Evolutionary conservation across 2,888 invertebrate genomes (phyloP).

Genomic region (Spodoptera picta): DNA sequence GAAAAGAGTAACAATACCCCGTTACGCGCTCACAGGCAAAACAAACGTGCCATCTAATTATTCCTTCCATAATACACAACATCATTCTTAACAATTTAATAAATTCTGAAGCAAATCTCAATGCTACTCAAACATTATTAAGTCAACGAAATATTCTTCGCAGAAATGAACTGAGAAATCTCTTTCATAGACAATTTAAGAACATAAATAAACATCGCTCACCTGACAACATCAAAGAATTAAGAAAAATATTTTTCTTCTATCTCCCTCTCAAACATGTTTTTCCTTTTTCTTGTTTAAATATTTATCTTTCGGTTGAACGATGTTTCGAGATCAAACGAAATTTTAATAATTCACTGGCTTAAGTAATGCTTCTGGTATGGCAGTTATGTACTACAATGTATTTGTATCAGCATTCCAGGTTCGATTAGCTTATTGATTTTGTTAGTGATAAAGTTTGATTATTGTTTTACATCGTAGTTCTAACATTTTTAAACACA

Average conservation of each 20-base stretch:
- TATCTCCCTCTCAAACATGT: constrained; percentile 9
- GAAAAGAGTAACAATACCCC: no score
- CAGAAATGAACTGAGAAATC: constrained; percentile 14
- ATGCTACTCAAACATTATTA: constrained; percentile 19
- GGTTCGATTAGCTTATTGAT: no score
- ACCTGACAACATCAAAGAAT: constrained; percentile 27
- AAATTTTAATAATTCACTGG: constrained; percentile 33
- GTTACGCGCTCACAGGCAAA: not conserved
- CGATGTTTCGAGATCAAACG: constrained; percentile 25
- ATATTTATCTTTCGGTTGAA: constrained; percentile 41
- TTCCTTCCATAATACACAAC: not conserved
- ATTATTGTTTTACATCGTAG: no score
- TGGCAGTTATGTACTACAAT: no score
- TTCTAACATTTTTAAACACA: no score
- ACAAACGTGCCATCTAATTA: not conserved
- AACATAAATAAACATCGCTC: constrained; percentile 29
- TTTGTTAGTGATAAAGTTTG: no score
- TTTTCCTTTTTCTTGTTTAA: constrained; percentile 14
- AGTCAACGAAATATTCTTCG: constrained; percentile 20
- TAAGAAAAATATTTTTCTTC: constrained; percentile 4
- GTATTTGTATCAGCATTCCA: no score
- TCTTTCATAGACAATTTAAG: constrained; percentile 27
- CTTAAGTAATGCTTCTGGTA: constrained; percentile 8
- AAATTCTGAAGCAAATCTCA: constrained; percentile 10
- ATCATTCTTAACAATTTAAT: constrained; percentile 7